Evolutionary conservation across 2,888 invertebrate genomes (phyloP), one percentile per base, ranked within the genome.

Genomic region (Aethes cnicana): DNA sequence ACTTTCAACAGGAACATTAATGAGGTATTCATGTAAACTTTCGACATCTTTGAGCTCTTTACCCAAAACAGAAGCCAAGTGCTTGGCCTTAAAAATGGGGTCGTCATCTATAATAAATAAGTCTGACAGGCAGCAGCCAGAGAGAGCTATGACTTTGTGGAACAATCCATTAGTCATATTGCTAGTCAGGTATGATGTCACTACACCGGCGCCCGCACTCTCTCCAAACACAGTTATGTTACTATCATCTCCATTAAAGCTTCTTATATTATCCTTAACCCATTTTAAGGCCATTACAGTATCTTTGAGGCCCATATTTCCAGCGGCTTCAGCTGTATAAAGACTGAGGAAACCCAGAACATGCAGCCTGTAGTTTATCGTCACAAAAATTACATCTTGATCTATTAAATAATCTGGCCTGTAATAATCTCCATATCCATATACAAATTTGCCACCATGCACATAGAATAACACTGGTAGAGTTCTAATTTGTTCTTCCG

Each of bases 401-500:
- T 72, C 66, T 5, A 89, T 57, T 4, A 77, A 71, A 55, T 81
- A 84, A 50, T 89, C 87, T 0, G 88, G 88, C 14, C 64, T 66
- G 26, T 87, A 86, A 48, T 87, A 88, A 54, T 90, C 83, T 0
- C 91, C 91, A 6, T 88, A 86, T 0, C 92, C 92, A 3, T 90
- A 77, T 1, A 91, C 64, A 56, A 91, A 82, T 42, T 91, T 84
- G 0, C 92, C 92, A 1, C 92, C 92, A 25, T 92, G 92, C 6
- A 92, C 77, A 71, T 90, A 92, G 50, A 92, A 86, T 66, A 92
- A 64, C 0, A 92, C 91, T 0, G 92, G 91, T 7, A 84, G 67
- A 26, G 79, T 77, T 44, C 74, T 57, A 4, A 62, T 50, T 50
- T 81, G 77, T 18, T 81, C 70, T 0, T 21, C 3, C 55, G 82